Evolutionary conservation across 2,797 vertebrate species (phyloP), one percentile per base, ranked within the genome.

Genomic region (Limosa lapponica): DNA sequence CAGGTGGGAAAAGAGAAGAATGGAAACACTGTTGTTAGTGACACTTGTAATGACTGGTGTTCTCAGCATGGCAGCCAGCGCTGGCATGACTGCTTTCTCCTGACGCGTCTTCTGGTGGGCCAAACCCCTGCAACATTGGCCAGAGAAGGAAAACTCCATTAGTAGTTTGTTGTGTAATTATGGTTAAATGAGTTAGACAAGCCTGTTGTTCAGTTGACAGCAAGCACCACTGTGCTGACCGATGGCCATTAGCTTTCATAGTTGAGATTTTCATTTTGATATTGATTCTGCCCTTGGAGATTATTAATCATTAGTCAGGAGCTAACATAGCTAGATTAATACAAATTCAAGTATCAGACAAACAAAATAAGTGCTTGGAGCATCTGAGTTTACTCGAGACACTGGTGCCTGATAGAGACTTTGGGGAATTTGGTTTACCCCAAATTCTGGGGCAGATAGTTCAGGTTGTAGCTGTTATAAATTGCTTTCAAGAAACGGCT

Each of bases 191-290:
- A 74, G 75, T 27, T 32, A 87, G 84, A 44, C 17, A 70, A 67
- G 55, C 39, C 32, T 70, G 36, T 72, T 62, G 37, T 37, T 89
- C 20, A 37, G 36, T n/a, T 32, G 54, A 62, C 14, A 49, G 1
- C 0, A 2, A 82, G 44, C 0, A 1, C 54, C 24, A 8, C 25
- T 44, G 34, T 54, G 48, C 28, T 77, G 57, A 49, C 37, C 5
- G 0, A 10, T 86, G 32, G 34, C 13, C 49, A 4, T 59, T 58
- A 44, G 49, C 66, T 82, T 90, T 17, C 61, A 12, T 25, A 52
- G 55, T 16, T 14, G 22, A 73, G 66, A 55, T 87, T 88, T 72
- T 91, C 14, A n/a, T 93, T 92, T 77, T 46, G 67, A 34, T 73
- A 54, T 80, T 44, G 16, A 44, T 85, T 91, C 37, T 90, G 19